Conservation (phyloP, 2,888 invertebrate genomes). For the Prosapia bicincta region DNA sequence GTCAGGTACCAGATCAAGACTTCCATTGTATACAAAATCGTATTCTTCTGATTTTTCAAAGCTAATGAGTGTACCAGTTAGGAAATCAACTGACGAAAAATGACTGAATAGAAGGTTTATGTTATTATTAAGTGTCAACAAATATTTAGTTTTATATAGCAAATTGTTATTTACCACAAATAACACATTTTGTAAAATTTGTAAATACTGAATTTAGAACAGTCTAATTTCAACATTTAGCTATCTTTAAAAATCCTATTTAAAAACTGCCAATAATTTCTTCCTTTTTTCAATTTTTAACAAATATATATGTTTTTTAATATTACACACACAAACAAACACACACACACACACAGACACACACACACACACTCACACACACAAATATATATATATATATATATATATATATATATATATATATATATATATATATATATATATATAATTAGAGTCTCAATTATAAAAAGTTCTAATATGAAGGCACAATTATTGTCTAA, state of each 20-base stretch:
- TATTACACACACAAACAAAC: too few relatives aligned
- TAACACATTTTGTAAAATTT: background rate
- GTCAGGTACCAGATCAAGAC: constrained; percentile 7
- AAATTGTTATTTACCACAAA: background rate
- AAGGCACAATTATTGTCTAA: too few relatives aligned
- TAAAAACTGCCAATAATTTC: background rate
- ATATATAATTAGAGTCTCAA: too few relatives aligned
- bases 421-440: too few relatives aligned
- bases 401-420: too few relatives aligned
- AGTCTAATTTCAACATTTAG: background rate
- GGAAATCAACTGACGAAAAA: background rate
- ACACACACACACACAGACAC: too few relatives aligned
- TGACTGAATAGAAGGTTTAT: background rate
- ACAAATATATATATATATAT: too few relatives aligned
- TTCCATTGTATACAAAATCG: constrained; percentile 27
- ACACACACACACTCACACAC: too few relatives aligned
- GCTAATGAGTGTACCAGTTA: background rate
- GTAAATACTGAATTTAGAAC: background rate
- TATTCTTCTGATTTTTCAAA: constrained; percentile 21
- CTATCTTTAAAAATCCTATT: background rate
- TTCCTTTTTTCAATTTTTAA: too few relatives aligned
- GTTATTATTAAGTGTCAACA: background rate
- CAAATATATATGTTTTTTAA: too few relatives aligned
- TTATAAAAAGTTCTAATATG: too few relatives aligned
- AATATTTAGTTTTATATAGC: background rate